A percentile compares a stretch with the other conserved stretches of the same genome.
Conservation (phyloP, 2,888 invertebrate genomes). For the Athrips mouffetella region DNA sequence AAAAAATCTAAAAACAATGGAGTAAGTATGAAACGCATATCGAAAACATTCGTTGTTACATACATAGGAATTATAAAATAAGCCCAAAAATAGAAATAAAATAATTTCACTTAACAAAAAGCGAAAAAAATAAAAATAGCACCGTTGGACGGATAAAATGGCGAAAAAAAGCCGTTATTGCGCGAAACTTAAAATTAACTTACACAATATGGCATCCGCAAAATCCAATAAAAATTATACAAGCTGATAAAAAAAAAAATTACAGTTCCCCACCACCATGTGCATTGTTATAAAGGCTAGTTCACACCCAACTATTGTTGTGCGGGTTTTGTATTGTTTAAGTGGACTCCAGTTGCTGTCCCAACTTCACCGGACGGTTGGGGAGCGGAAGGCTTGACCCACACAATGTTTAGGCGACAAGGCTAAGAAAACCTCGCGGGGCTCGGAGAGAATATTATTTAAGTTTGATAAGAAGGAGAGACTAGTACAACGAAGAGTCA, state of each 20-base stretch:
- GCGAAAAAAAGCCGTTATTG: slow-evolving; percentile 27
- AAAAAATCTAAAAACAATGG: slow-evolving; percentile 56
- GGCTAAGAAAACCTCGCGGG: too few species aligned
- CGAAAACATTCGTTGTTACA: slow-evolving; percentile 64
- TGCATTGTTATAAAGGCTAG: slow-evolving; percentile 28
- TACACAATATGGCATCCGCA: slow-evolving; percentile 70
- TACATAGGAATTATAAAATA: slow-evolving; percentile 14
- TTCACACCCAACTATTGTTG: slow-evolving; percentile 23
- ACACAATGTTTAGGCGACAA: too few species aligned
- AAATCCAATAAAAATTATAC: slow-evolving; percentile 26
- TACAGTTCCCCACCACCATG: slow-evolving; percentile 53
- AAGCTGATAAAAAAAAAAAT: slow-evolving; percentile 24
- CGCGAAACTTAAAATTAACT: slow-evolving; percentile 42
- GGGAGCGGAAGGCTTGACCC: too few species aligned
- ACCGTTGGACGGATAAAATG: slow-evolving; percentile 51
- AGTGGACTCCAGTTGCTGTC: too few species aligned
- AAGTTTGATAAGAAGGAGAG: too few species aligned
- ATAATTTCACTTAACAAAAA: slow-evolving; percentile 38
- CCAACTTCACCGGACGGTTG: too few species aligned
- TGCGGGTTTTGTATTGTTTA: neutral
- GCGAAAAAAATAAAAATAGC: slow-evolving; percentile 24
- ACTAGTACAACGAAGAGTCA: too few species aligned
- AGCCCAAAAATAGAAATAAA: slow-evolving; percentile 23
- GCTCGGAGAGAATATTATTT: too few species aligned
- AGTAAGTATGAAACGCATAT: slow-evolving; percentile 72